A percentile compares a stretch with the other conserved stretches of the same genome.
These are phyloP conservation scores for Drosophila nigromelanica DNA, from an alignment of 1,140 invertebrate genomes.

Conservation along the genomic window DNA sequence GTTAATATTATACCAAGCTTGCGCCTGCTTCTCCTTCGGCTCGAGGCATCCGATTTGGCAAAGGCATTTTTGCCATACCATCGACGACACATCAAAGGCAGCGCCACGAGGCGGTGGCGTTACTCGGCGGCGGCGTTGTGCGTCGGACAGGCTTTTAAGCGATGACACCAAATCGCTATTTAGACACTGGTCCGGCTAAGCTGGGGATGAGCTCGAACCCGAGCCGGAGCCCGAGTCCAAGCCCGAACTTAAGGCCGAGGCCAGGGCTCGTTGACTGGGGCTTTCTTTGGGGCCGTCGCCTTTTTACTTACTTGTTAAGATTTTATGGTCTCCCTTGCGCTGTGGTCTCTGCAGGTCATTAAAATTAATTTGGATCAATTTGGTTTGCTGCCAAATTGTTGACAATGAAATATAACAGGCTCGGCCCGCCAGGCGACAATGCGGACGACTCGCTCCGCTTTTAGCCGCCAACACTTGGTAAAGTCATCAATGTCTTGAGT, in stretches of 20 bases:
- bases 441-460: background rate
- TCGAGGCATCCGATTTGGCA: conserved; percentile 5
- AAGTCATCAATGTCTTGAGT: conserved; percentile 64
- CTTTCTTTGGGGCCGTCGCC: conserved; percentile 25
- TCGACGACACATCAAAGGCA: conserved; percentile 68
- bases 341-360: conserved; percentile 77
- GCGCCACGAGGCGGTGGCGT: conserved; percentile 74
- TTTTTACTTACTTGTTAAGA: conserved; percentile 60
- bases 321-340: conserved; percentile 60
- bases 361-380: conserved; percentile 84
- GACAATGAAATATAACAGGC: conserved; percentile 83
- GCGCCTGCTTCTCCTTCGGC: conserved; percentile 46
- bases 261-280: background rate
- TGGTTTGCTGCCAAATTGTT: conserved; percentile 83
- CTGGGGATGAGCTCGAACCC: background rate
- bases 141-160: conserved; percentile 83
- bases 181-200: conserved; percentile 62
- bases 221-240: background rate
- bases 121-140: conserved; percentile 70
- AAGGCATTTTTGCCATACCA: conserved; percentile 72
- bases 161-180: conserved; percentile 84
- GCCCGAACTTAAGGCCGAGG: background rate
- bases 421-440: conserved; percentile 22
- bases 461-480: conserved; percentile 41
- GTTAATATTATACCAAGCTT: conserved; percentile 70